Evolutionary conservation across 2,888 invertebrate species (phyloP).

Genomic region (Drosophila fulvimacula): DNA sequence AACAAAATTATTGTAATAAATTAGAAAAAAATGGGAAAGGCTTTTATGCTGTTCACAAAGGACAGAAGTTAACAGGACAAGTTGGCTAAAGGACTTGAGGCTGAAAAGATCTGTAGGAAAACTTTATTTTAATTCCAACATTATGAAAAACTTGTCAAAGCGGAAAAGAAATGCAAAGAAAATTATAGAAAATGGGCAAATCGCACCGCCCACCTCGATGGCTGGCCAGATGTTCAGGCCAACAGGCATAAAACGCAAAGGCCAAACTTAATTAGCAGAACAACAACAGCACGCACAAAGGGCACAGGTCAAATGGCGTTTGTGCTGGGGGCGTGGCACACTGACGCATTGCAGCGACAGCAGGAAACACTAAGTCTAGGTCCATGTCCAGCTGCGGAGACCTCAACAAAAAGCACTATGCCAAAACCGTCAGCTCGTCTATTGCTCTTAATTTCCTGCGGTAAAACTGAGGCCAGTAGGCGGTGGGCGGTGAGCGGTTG

Average conservation of each 20-base stretch:
- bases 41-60: slow-evolving; percentile 22
- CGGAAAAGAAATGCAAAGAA: slow-evolving; percentile 29
- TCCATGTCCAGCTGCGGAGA: not conserved
- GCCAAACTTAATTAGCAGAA: slow-evolving; percentile 58
- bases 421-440: slow-evolving; percentile 26
- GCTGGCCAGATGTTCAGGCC: not conserved
- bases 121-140: slow-evolving; percentile 22
- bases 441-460: slow-evolving; percentile 41
- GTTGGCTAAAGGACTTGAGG: not conserved
- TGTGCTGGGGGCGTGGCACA: slow-evolving; percentile 26
- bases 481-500: not conserved
- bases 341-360: slow-evolving; percentile 42
- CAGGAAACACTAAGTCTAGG: not conserved
- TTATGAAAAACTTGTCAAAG: slow-evolving; percentile 28
- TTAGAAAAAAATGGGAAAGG: slow-evolving; percentile 25
- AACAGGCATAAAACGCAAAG: slow-evolving; percentile 38
- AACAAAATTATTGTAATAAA: slow-evolving; percentile 26
- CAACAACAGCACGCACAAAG: slow-evolving; percentile 27
- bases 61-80: slow-evolving; percentile 14
- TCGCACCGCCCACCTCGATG: slow-evolving; percentile 2
- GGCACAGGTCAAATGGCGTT: slow-evolving; percentile 2
- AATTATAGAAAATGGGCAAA: slow-evolving; percentile 1
- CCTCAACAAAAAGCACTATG: slow-evolving; percentile 42
- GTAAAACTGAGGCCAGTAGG: not conserved
- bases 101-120: slow-evolving; percentile 5